A percentile compares a stretch with the other conserved stretches of the same genome.
Conservation (phyloP, 2,113 vertebrate species). For the Globicephala melas region DNA sequence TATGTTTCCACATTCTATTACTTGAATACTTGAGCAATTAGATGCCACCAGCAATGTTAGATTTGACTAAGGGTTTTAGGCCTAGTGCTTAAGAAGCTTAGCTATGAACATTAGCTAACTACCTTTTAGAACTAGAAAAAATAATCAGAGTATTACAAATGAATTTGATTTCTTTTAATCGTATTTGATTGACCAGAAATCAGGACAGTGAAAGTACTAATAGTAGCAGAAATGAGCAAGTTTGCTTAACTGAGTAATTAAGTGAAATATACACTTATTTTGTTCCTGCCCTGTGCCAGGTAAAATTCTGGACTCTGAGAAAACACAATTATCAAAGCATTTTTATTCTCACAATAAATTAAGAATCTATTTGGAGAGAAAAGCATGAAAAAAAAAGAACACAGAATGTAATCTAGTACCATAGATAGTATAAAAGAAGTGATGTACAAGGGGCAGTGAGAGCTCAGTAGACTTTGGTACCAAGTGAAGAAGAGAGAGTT, state of each 20-base stretch:
- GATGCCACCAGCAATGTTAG: not conserved
- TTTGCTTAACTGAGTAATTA: not conserved
- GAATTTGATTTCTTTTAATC: not conserved
- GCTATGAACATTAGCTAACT: conserved; percentile 13
- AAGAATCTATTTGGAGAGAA: not conserved
- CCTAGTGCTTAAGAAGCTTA: not conserved
- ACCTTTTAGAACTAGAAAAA: conserved; percentile 8
- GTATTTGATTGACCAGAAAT: not conserved
- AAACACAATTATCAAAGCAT: not conserved
- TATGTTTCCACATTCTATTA: conserved; percentile 2
- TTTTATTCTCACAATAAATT: not conserved
- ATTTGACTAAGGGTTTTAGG: conserved; percentile 35
- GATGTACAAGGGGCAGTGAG: not conserved
- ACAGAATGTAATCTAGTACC: not conserved
- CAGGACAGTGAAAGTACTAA: not conserved
- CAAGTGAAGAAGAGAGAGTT: not conserved
- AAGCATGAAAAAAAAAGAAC: not conserved
- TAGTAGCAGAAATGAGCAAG: not conserved
- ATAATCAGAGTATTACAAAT: not conserved
- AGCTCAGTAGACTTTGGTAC: not conserved
- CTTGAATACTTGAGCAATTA: conserved; percentile 14
- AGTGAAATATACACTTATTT: not conserved
- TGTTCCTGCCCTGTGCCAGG: not conserved
- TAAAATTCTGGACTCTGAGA: not conserved
- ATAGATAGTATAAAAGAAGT: not conserved